Conservation (phyloP, 2,888 invertebrate genomes). For the Osedax fenrisi region DNA sequence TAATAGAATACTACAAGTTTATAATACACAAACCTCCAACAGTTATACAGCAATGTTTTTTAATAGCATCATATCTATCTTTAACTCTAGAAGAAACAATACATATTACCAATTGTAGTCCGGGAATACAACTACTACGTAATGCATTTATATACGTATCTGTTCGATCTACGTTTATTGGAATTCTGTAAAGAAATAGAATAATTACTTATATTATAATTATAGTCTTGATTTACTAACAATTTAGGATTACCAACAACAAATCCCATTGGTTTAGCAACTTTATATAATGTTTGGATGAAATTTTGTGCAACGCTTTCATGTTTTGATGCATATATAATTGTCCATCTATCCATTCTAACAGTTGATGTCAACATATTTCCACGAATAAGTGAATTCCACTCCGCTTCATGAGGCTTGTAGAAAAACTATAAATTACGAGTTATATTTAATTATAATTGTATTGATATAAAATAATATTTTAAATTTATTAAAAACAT, state of each 20-base stretch:
- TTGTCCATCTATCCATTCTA: constrained; percentile 44
- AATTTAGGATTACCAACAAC: constrained; percentile 38
- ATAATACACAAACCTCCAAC: constrained; percentile 4
- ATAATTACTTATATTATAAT: no score
- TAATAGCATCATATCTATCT: constrained; percentile 73
- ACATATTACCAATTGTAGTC: constrained; percentile 50
- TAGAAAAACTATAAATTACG: constrained; percentile 44
- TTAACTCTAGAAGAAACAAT: constrained; percentile 61
- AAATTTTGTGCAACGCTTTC: constrained; percentile 41
- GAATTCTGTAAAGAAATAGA: no score
- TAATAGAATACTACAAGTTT: no score
- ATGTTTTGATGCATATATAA: constrained; percentile 41
- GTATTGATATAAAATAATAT: no score
- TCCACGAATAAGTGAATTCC: constrained; percentile 62
- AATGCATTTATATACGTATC: constrained; percentile 39
- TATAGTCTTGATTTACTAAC: no score
- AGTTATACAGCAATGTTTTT: constrained; percentile 57
- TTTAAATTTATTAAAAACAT: no score
- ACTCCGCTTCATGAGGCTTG: constrained; percentile 60
- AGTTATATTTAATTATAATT: no score
- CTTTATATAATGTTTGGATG: constrained; percentile 41
- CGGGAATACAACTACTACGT: constrained; percentile 36
- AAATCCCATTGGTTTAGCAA: constrained; percentile 50
- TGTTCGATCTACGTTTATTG: constrained; percentile 36
- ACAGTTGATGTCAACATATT: constrained; percentile 38